Evolutionary conservation across 2,888 invertebrate species (phyloP), one percentile per base, ranked within the genome.

Genomic region (Volucella bombylans): DNA sequence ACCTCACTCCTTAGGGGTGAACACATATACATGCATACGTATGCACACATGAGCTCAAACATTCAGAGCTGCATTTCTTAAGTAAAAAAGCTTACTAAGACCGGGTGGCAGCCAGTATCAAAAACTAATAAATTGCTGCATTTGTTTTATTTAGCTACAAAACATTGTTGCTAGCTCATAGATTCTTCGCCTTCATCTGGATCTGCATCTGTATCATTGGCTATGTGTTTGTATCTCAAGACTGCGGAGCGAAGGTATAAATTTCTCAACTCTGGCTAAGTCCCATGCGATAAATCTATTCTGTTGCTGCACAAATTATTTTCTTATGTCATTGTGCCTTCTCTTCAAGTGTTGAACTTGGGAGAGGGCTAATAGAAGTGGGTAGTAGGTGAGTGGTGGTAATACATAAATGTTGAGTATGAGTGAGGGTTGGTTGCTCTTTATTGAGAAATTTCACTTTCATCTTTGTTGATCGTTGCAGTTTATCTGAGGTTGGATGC

Each of bases 381-480:
- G 47, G 8, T n/a, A 43, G 15, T 31, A 6, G 6, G 31, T 31
- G 31, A 31, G 31, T 31, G 4, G 31, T 4, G 31, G 31, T 31
- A 31, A 18, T 18, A 18, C 18, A 2, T 23, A 23, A 2, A 23
- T 62, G 64, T 47, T 43, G 49, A 8, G n/a, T n/a, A n/a, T n/a
- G 0, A 3, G 41, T 43, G 18, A 9, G 9, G 45, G 11, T 12
- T 54, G 14, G n/a, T 50, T 54, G 43, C 67, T 45, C 38, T 59
- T 41, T 62, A 64, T 65, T 74, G 74, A 23, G 65, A 74, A 71
- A 74, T 80, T 83, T 83, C 83, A 74, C 83, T 83, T 83, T 80
- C 80, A 82, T 82, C 82, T 73, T 73, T 39, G 69, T 64, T 11
- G 59, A 50, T 69, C 52, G 54, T 14, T 64, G 62, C 49, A 69